phyloP scores from a whole-genome alignment of 2,888 invertebrate genomes.

The Rhaphigaster nebulosa region DNA sequence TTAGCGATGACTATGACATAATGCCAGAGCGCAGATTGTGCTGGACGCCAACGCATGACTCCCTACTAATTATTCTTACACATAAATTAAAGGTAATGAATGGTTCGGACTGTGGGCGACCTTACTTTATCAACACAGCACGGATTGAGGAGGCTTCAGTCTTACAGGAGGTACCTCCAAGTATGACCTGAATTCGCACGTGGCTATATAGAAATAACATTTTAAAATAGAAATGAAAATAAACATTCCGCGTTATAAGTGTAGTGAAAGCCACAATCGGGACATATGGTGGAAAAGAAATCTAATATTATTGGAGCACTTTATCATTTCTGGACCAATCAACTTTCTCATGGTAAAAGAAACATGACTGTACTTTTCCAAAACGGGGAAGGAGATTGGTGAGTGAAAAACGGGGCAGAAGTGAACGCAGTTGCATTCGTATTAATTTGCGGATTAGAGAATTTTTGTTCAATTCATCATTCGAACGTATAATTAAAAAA shows the following conservation, averaged over 20 bases:
- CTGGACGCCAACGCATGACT: constrained; percentile 1
- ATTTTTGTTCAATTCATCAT: background rate
- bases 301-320: background rate
- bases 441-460: background rate
- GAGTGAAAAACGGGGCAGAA: background rate
- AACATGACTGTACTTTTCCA: background rate
- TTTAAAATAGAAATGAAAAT: background rate
- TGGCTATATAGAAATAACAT: background rate
- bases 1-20: background rate
- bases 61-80: background rate
- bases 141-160: background rate
- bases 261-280: background rate
- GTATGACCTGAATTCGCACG: background rate
- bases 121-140: background rate
- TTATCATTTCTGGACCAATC: background rate
- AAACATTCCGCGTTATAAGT: background rate
- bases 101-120: background rate
- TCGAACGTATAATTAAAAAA: background rate
- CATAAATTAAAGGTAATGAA: constrained; percentile 23
- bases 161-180: background rate
- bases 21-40: background rate
- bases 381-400: background rate
- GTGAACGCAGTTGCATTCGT: background rate
- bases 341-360: background rate
- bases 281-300: background rate